A percentile compares a stretch with the other conserved stretches of the same genome.
Evolutionary conservation across 2,113 vertebrate genomes (phyloP).

Genomic region (Muscicapa adusta): DNA sequence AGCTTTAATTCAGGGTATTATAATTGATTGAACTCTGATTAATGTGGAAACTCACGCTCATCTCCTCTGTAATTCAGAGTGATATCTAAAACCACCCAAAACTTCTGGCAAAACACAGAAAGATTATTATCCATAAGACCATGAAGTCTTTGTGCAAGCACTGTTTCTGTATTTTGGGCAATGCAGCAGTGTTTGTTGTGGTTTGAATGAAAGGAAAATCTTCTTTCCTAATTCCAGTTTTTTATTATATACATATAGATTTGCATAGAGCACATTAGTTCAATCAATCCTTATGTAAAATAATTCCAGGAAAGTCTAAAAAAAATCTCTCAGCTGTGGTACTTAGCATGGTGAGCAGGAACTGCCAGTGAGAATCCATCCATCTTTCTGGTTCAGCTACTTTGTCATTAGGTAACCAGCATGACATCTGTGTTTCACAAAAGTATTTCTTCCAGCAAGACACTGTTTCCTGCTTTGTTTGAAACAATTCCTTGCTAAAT

Average conservation of each 20-base stretch:
- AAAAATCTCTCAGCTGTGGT: conserved; percentile 2
- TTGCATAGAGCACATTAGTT: conserved; percentile 36
- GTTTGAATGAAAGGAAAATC: conserved; percentile 17
- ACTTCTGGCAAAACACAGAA: background rate
- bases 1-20: background rate
- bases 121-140: conserved; percentile 14
- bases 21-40: conserved; percentile 6
- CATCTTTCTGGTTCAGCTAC: conserved; percentile 47
- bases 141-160: background rate
- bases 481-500: background rate
- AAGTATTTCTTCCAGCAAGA: conserved; percentile 32
- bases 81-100: background rate
- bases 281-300: background rate
- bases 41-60: conserved; percentile 23
- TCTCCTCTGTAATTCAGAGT: conserved; percentile 28
- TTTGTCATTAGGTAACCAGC: conserved; percentile 58
- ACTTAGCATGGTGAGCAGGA: conserved; percentile 14
- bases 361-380: conserved; percentile 14
- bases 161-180: background rate
- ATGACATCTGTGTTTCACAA: background rate
- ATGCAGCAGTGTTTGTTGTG: background rate
- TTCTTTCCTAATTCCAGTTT: background rate
- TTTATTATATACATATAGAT: conserved; percentile 24
- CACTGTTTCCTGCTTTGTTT: background rate
- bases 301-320: conserved; percentile 7